Percentiles rank a stretch among this genome's conserved stretches.
phyloP scores from a whole-genome alignment of 1,140 invertebrate genomes.

The Pseudomyrmex flavicornis region DNA sequence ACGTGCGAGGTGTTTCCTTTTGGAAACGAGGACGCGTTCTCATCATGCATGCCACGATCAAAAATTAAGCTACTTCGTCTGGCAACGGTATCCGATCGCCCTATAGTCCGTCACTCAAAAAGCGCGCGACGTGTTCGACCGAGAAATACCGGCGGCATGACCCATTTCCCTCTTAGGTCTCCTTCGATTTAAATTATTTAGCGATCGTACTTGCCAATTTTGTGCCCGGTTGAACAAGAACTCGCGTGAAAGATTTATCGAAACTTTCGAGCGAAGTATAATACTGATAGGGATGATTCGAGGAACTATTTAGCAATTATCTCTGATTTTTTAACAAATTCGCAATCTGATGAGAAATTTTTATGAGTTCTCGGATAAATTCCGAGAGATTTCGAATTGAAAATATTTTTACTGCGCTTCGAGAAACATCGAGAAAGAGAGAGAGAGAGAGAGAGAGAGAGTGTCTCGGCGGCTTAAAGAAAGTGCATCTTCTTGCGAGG shows the following conservation, averaged over 20 bases:
- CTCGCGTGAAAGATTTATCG: constrained; percentile 23
- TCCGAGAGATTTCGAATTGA: no score
- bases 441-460: no score
- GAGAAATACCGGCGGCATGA: not conserved
- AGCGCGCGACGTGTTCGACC: not conserved
- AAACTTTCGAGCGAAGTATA: not conserved
- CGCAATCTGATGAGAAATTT: not conserved
- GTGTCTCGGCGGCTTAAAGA: not conserved
- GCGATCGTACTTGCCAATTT: not conserved
- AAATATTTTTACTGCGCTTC: no score
- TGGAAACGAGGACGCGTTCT: not conserved
- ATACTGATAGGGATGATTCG: no score
- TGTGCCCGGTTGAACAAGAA: no score
- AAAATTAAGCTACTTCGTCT: constrained; percentile 30
- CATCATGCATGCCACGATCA: constrained; percentile 16
- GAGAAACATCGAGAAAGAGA: no score
- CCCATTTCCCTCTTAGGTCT: not conserved
- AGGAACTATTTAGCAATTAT: not conserved
- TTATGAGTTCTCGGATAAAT: not conserved
- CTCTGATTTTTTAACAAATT: not conserved
- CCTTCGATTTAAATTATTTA: constrained; percentile 1
- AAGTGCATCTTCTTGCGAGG: not conserved
- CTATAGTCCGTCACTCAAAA: not conserved
- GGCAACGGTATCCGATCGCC: constrained; percentile 9
- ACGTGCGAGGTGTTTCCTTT: not conserved